These are phyloP conservation scores for Lasioglossum pauxillum DNA, from an alignment of 2,888 invertebrate species.

Conservation along the genomic window DNA sequence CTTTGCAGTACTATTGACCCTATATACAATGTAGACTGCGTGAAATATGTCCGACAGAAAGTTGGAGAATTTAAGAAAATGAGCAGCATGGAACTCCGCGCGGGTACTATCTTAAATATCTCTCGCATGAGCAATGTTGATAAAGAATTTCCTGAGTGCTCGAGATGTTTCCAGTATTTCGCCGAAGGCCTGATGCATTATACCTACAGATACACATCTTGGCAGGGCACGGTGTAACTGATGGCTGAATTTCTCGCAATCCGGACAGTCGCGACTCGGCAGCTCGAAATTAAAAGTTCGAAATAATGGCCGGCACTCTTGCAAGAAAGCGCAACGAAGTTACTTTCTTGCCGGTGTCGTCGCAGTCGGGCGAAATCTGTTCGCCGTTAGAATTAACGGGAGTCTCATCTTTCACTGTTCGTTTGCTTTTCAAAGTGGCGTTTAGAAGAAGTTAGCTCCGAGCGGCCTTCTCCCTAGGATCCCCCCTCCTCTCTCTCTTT, in stretches of 20 bases:
- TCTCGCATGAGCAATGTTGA: background rate
- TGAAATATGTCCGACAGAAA: background rate
- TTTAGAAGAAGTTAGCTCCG: conserved; percentile 49
- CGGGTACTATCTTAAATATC: background rate
- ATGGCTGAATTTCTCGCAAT: background rate
- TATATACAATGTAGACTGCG: background rate
- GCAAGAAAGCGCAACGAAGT: conserved; percentile 17
- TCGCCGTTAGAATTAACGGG: conserved; percentile 23
- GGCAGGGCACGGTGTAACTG: background rate
- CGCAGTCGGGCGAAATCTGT: conserved; percentile 41
- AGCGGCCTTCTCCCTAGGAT: conserved; percentile 3
- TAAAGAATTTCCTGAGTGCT: background rate
- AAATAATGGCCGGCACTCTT: background rate
- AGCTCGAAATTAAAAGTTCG: conserved; percentile 18
- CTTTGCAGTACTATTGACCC: background rate
- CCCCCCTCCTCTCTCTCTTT: background rate
- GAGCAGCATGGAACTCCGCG: background rate
- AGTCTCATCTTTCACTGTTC: conserved; percentile 49
- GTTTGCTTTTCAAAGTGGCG: conserved; percentile 52
- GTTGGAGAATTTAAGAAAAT: background rate
- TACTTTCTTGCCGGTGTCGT: conserved; percentile 16
- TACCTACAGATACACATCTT: background rate
- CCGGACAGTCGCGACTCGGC: background rate
- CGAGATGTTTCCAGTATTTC: background rate
- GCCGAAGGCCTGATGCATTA: background rate